Evolutionary conservation across 1,140 invertebrate species (phyloP), one percentile per base, ranked within the genome.

Genomic region (Matsumurasca onukii): DNA sequence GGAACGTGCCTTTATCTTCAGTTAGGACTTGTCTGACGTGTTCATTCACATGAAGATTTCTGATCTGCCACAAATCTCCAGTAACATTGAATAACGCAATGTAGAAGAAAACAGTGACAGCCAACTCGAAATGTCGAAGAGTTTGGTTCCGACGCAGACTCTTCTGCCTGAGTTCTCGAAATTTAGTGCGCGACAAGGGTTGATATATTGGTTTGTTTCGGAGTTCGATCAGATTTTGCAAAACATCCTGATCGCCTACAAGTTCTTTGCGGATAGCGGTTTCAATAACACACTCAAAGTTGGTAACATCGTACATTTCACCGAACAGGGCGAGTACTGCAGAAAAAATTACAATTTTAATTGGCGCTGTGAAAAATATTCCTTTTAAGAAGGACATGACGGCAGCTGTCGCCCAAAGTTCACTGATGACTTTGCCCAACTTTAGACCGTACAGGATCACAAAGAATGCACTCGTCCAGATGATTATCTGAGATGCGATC

Each of bases 381-480:
- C 34, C 31, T 5, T 59, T 34, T 15, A 45, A 2, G 24, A 66
- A 25, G 20, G 34, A 45, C 9, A 69, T 22, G 13, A 27, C 20
- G 30, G 63, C 57, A 3, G 62, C 31, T 0, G 62, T 71, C 2
- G 69, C 15, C 70, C 70, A 71, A 20, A 51, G 63, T 3, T 66
- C 31, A 1, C 67, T 71, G 29, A 55, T 61, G 5, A 65, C 29
- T 31, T 30, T 57, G 24, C 70, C 67, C 30, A 69, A 34, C 55
- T 65, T 69, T 24, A 69, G 59, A 25, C 66, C 67, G 13, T 66
- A 69, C 20, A 71, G 20, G 39, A 71, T 66, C 3, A 66, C 66
- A 3, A 31, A 66, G 27, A 59, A 71, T 9, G 25, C 67, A 34
- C 65, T 34, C 13, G 22, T 20, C 25, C 45, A 67, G 9, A 67